Conservation (phyloP, 2,888 invertebrate species). For the Parapristionchus giblindavisi region DNA sequence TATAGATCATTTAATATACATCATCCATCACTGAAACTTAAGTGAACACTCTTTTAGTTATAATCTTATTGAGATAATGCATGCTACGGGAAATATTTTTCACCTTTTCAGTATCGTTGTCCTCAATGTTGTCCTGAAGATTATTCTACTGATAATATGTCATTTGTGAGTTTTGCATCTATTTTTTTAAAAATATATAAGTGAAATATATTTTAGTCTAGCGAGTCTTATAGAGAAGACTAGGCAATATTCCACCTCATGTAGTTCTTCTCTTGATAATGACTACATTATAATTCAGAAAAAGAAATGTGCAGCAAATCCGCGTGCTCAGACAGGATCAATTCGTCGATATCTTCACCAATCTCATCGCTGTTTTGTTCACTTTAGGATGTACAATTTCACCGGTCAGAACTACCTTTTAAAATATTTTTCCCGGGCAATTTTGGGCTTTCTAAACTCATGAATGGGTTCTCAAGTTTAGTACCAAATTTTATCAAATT, state of each 20-base stretch:
- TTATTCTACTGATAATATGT: slow-evolving; percentile 45
- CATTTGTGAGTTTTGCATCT: slow-evolving; percentile 42
- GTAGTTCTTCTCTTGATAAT: neutral
- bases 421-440: neutral
- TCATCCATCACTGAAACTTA: no score
- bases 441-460: neutral
- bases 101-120: slow-evolving; percentile 39
- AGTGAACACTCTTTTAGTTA: no score
- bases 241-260: no score
- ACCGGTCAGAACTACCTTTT: neutral
- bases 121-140: slow-evolving; percentile 44
- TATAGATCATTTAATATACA: no score
- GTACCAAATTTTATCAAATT: no score
- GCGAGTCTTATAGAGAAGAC: no score
- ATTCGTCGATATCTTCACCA: slow-evolving; percentile 45
- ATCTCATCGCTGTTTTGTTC: slow-evolving; percentile 44
- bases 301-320: slow-evolving; percentile 42
- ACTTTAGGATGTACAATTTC: slow-evolving; percentile 38
- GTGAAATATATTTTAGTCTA: no score
- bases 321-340: slow-evolving; percentile 49
- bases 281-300: neutral
- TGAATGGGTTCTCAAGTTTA: no score
- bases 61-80: no score
- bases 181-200: no score
- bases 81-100: no score